Evolutionary conservation across 2,888 invertebrate species (phyloP).

Genomic region (Eueremaeus valkanovi): DNA sequence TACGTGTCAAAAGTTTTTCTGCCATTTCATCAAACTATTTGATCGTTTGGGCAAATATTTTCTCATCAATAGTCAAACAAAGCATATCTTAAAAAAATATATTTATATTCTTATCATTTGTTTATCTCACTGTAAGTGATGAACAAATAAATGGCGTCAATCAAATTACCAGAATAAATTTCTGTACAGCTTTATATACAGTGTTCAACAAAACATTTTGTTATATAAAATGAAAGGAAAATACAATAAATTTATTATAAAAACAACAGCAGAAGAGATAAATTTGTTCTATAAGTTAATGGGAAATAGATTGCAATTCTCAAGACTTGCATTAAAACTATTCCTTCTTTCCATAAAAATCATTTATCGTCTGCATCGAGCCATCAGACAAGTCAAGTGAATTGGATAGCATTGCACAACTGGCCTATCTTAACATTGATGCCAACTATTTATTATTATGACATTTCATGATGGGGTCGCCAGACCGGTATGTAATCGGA

Average conservation of each 20-base stretch:
- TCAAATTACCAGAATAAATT: neutral
- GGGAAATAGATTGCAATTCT: neutral
- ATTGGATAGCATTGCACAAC: neutral
- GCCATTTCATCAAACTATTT: neutral
- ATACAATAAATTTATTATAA: no score
- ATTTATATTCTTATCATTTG: no score
- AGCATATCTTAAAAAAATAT: neutral
- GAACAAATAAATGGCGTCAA: neutral
- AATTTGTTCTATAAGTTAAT: neutral
- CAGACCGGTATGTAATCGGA: no score
- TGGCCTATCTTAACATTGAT: neutral
- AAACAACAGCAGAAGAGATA: neutral
- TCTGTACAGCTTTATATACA: neutral
- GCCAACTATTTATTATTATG: conserved; percentile 13
- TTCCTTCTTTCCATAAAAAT: conserved; percentile 6
- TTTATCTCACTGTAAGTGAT: no score
- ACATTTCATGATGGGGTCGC: neutral
- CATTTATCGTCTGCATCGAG: conserved; percentile 11
- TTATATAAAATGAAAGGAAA: neutral
- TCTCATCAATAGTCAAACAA: neutral
- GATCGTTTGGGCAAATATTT: neutral
- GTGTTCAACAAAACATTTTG: neutral
- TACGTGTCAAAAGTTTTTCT: conserved; percentile 19
- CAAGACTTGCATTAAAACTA: neutral
- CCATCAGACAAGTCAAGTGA: conserved; percentile 25